Base-by-base conservation (phyloP, 2,797 vertebrate genomes). In the Cuculus canorus region DNA sequence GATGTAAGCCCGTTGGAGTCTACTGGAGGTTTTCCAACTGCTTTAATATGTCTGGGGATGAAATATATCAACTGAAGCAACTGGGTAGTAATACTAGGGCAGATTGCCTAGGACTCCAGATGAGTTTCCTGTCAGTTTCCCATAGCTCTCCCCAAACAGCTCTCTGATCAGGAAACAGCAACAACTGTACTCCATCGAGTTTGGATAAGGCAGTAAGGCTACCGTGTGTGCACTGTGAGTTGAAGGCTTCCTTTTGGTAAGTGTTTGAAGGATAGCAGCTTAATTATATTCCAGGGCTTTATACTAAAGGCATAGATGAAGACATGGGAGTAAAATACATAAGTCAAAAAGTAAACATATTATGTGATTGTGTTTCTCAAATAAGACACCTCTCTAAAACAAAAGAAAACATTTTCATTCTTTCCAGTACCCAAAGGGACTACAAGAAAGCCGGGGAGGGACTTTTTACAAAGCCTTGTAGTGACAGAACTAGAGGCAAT, bases 11-110 rank as follows among this genome's bases (percentile, higher is more conserved):
- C 35, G 13, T 5, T 84, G 86, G 63, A 88, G 90, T 66, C 70
- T 92, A 76, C 39, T 92, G 91, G 92, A 93, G 19, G 48, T 21
- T 79, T 86, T 96, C 94, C 91, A 96, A 60, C 21, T 28, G 19
- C 56, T 90, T 90, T 92, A 90, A 66, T 88, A 79, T 76, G 25
- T 66, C 82, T 79, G 35, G 66, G 56, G 87, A 86, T 72, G 15
- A 86, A 92, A 88, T 91, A 79, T 33, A 69, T 94, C 76, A 88
- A 65, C 33, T 35, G 57, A 93, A 92, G 21, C 88, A 61, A 83
- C 27, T 65, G 86, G 79, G 79, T 33, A 93, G 50, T 70, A 61
- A 82, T 3, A 2, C 48, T 47, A 91, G 68, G 63, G 71, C 50
- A 91, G 72, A 80, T 89, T 89, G 82, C 79, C 86, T 68, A 18